Evolutionary conservation across 2,797 vertebrate species (phyloP).

Genomic region (Zalophus californianus): DNA sequence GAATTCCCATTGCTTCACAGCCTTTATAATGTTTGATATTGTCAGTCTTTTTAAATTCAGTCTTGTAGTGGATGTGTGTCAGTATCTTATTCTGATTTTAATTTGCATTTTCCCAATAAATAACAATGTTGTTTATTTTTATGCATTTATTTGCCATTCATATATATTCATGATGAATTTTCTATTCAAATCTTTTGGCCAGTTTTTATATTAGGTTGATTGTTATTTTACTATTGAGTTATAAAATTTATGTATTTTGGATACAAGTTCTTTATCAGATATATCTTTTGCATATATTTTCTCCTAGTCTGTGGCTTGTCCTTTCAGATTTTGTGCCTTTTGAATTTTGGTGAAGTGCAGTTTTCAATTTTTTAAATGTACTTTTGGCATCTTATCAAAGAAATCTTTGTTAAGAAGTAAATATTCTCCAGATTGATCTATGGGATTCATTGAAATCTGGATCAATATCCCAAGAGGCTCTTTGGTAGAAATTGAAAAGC

Average conservation of each 20-base stretch:
- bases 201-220: constrained; percentile 45
- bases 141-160: constrained; percentile 41
- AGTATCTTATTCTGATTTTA: background rate
- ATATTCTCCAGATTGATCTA: background rate
- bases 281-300: constrained; percentile 24
- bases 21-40: background rate
- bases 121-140: background rate
- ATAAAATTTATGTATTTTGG: constrained; percentile 22
- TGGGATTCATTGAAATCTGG: background rate
- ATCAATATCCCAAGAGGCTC: background rate
- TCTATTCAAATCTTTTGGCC: background rate
- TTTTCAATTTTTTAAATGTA: background rate
- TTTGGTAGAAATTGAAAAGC: background rate
- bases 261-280: background rate
- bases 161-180: background rate
- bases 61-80: background rate
- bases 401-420: constrained; percentile 33
- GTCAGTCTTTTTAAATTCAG: background rate
- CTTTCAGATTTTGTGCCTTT: background rate
- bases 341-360: background rate
- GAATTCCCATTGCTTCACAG: background rate
- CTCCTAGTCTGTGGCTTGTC: background rate
- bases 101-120: constrained; percentile 18
- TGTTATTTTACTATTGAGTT: constrained; percentile 37
- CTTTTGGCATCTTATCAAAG: background rate